Conservation (phyloP, 2,888 invertebrate genomes). For the Mellilla xanthometata region DNA sequence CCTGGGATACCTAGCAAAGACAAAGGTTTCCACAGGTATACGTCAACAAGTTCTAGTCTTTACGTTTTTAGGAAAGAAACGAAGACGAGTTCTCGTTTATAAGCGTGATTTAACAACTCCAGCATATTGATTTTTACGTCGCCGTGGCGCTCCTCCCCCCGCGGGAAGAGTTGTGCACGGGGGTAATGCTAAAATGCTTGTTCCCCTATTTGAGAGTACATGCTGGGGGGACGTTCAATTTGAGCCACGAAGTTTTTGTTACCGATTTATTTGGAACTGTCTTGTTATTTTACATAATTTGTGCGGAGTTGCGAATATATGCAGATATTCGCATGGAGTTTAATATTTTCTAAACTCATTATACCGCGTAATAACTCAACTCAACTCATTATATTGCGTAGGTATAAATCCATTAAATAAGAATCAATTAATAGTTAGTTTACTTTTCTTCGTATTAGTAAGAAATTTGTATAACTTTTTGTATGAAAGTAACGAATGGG, state of each 20-base stretch:
- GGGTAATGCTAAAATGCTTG: conserved; percentile 84
- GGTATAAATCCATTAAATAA: too few species aligned
- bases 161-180: conserved; percentile 83
- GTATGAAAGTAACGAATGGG: too few species aligned
- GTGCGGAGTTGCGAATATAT: neutral
- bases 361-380: too few species aligned
- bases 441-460: too few species aligned
- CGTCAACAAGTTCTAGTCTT: conserved; percentile 57
- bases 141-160: conserved; percentile 78
- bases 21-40: conserved; percentile 46
- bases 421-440: too few species aligned
- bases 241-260: conserved; percentile 31
- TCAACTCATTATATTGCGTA: too few species aligned
- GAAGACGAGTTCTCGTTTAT: conserved; percentile 84
- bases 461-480: too few species aligned
- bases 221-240: conserved; percentile 74
- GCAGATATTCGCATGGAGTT: too few species aligned
- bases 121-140: conserved; percentile 86
- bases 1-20: too few species aligned
- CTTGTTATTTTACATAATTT: neutral
- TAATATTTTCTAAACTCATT: too few species aligned
- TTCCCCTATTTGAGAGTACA: conserved; percentile 84
- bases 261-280: conserved; percentile 10
- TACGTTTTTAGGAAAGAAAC: conserved; percentile 79
- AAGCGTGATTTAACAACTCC: conserved; percentile 90